Evolutionary conservation across 1,140 invertebrate species (phyloP).

Genomic region (Paracyclopina nana): DNA sequence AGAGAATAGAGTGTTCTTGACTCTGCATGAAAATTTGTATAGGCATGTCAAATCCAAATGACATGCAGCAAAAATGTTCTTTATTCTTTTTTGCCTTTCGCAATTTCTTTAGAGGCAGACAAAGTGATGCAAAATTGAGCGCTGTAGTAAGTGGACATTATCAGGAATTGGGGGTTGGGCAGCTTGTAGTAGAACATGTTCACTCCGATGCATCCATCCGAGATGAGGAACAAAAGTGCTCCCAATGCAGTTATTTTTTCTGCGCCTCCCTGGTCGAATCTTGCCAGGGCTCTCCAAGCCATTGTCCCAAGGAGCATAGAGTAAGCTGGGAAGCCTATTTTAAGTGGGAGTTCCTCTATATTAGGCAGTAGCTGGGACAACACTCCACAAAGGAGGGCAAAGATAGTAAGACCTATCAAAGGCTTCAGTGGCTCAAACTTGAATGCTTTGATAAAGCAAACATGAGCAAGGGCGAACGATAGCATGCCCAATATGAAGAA

Average conservation of each 20-base stretch:
- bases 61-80: too few species aligned
- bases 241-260: background rate
- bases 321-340: background rate
- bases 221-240: background rate
- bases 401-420: background rate
- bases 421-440: background rate
- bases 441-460: background rate
- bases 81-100: too few species aligned
- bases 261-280: background rate
- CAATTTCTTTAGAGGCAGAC: too few species aligned
- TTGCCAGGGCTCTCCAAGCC: background rate
- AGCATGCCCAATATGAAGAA: background rate
- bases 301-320: background rate
- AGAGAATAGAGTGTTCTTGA: too few species aligned
- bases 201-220: background rate
- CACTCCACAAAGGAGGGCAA: background rate
- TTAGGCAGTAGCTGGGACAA: background rate
- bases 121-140: background rate
- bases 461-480: background rate
- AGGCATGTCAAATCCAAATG: too few species aligned
- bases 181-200: background rate
- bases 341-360: background rate
- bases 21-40: too few species aligned
- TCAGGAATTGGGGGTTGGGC: background rate
- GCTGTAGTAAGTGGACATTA: background rate